A percentile compares a stretch with the other conserved stretches of the same genome.
phyloP scores from a whole-genome alignment of 2,888 invertebrate species.

The Ctena decussata region DNA sequence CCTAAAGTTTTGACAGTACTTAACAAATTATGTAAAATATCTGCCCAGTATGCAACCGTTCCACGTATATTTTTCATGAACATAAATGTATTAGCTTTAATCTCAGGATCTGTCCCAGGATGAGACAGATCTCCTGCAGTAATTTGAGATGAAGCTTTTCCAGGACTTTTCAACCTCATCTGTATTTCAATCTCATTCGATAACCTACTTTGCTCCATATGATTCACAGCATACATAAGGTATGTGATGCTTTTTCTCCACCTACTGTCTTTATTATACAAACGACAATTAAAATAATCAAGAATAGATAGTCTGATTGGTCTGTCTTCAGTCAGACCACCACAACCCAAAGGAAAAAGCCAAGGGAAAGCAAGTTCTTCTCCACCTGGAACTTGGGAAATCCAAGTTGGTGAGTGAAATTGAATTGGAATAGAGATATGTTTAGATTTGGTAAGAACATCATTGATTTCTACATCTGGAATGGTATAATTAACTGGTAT shows the following conservation, averaged over 20 bases:
- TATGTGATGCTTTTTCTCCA: slow-evolving; percentile 31
- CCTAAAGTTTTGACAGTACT: slow-evolving; percentile 49
- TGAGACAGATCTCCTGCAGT: no score
- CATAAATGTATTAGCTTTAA: no score
- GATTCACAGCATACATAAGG: slow-evolving; percentile 3
- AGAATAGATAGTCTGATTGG: neutral
- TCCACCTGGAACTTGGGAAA: slow-evolving; percentile 9
- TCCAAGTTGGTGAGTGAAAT: slow-evolving; percentile 23
- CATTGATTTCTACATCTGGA: slow-evolving; percentile 30
- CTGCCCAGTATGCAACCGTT: slow-evolving; percentile 57
- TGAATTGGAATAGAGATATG: slow-evolving; percentile 1
- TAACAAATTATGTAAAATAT: slow-evolving; percentile 46
- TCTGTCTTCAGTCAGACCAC: slow-evolving; percentile 22
- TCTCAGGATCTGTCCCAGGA: no score
- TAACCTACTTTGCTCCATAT: slow-evolving; percentile 1
- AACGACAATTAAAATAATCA: slow-evolving; percentile 14
- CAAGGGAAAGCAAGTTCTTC: slow-evolving; percentile 40
- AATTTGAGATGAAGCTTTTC: no score
- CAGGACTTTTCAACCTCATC: neutral
- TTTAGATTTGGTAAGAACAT: slow-evolving; percentile 1
- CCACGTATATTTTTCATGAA: slow-evolving; percentile 66
- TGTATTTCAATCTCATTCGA: slow-evolving; percentile 2
- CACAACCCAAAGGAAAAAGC: slow-evolving; percentile 24
- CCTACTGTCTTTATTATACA: slow-evolving; percentile 11
- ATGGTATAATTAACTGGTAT: slow-evolving; percentile 27